A percentile compares a stretch with the other conserved stretches of the same genome.
Evolutionary conservation across 2,797 vertebrate genomes (phyloP).

Genomic region (Cuculus canorus): DNA sequence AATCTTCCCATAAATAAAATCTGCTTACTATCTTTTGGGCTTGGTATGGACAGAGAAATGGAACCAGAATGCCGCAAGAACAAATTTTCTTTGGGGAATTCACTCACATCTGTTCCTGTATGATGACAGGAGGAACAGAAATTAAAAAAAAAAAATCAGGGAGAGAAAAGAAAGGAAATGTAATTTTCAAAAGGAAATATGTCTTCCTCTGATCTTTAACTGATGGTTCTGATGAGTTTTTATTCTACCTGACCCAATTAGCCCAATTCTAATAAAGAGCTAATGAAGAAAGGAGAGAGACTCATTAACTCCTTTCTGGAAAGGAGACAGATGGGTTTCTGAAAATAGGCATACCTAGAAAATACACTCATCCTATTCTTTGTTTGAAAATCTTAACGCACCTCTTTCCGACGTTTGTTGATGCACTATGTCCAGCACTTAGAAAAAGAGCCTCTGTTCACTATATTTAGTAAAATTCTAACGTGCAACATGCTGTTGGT

Average conservation of each 20-base stretch:
- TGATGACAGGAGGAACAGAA: not conserved
- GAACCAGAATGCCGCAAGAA: not conserved
- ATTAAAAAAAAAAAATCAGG: not conserved
- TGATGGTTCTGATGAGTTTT: not conserved
- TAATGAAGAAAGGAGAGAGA: not conserved
- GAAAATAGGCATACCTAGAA: not conserved
- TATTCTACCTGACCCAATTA: constrained; percentile 7
- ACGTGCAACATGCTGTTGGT: no score
- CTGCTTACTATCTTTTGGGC: not conserved
- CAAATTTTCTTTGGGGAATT: constrained; percentile 46
- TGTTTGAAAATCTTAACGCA: not conserved
- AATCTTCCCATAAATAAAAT: not conserved
- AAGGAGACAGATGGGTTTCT: not conserved
- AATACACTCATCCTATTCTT: not conserved
- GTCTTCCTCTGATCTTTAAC: not conserved
- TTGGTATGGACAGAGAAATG: not conserved
- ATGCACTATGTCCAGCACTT: not conserved
- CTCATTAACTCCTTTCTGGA: not conserved
- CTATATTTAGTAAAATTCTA: not conserved
- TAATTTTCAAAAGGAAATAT: constrained; percentile 13
- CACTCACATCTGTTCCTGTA: constrained; percentile 34
- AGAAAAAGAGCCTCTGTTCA: not conserved
- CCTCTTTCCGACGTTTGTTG: rapidly evolving
- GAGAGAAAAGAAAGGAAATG: not conserved
- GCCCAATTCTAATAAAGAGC: not conserved